These are phyloP conservation scores for Laspeyria flexula DNA, from an alignment of 2,888 invertebrate genomes.

Conservation along the genomic window DNA sequence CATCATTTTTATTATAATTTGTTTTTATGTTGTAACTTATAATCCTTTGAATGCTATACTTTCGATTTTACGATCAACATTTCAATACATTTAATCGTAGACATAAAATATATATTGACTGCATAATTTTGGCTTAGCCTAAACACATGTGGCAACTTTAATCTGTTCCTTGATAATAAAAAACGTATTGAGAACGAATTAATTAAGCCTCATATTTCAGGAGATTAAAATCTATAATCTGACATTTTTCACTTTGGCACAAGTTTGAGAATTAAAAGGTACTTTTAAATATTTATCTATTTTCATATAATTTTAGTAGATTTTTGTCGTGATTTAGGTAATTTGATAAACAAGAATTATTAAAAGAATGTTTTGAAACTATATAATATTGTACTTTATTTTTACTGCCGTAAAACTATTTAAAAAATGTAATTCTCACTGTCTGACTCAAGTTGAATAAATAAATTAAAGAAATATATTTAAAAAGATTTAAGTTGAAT, in stretches of 20 bases:
- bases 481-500: too few relatives aligned
- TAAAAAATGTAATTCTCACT: too few relatives aligned
- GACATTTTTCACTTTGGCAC: conserved; percentile 16
- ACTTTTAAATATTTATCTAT: neutral
- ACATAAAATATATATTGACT: conserved; percentile 17
- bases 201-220: conserved; percentile 29
- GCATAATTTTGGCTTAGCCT: conserved; percentile 19
- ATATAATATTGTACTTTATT: too few relatives aligned
- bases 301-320: neutral
- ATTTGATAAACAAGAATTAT: neutral
- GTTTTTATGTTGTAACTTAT: conserved; percentile 8
- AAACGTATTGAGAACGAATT: conserved; percentile 21
- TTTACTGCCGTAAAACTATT: too few relatives aligned
- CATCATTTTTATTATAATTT: conserved; percentile 19
- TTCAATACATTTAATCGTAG: conserved; percentile 16
- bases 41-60: conserved; percentile 37
- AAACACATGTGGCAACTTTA: conserved; percentile 18
- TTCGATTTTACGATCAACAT: conserved; percentile 30
- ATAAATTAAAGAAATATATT: too few relatives aligned
- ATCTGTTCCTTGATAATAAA: conserved; percentile 16
- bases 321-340: neutral
- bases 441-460: too few relatives aligned
- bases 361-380: too few relatives aligned
- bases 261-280: conserved; percentile 10
- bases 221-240: conserved; percentile 29